These are phyloP conservation scores for Meleagris gallopavo DNA, from an alignment of 2,113 vertebrate species.

Conservation along the genomic window DNA sequence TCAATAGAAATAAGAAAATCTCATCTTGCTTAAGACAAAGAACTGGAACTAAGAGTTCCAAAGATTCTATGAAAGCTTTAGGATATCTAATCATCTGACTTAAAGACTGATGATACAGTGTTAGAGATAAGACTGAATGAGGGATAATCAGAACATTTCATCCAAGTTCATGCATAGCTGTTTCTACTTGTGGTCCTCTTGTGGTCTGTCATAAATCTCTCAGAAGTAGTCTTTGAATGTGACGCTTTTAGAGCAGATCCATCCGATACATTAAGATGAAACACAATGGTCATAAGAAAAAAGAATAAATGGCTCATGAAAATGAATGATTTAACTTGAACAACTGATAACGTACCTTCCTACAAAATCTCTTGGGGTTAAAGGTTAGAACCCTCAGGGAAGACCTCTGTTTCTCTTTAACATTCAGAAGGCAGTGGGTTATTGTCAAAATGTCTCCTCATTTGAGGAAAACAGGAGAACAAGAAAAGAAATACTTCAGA, in stretches of 20 bases:
- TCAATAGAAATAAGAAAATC: neutral
- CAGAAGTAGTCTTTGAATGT: neutral
- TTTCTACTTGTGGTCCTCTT: neutral
- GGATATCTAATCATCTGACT: neutral
- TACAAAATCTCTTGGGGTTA: neutral
- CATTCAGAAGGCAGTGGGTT: neutral
- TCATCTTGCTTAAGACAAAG: neutral
- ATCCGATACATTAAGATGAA: neutral
- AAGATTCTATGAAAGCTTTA: neutral
- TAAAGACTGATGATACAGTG: neutral
- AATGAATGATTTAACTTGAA: neutral
- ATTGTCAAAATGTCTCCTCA: neutral
- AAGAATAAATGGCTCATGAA: neutral
- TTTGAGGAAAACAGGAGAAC: neutral
- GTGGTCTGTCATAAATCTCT: neutral
- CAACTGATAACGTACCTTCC: neutral
- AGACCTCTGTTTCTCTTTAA: neutral
- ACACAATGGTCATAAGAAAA: neutral
- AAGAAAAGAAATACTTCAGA: neutral
- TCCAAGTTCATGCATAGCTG: neutral
- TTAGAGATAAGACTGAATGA: neutral
- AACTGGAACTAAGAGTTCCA: neutral
- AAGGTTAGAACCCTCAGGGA: neutral
- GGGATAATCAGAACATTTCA: slow-evolving; percentile 5
- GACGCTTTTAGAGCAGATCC: neutral